These are phyloP conservation scores for Ceyx melanurus DNA, from an alignment of 2,113 vertebrate species.

Conservation along the genomic window DNA sequence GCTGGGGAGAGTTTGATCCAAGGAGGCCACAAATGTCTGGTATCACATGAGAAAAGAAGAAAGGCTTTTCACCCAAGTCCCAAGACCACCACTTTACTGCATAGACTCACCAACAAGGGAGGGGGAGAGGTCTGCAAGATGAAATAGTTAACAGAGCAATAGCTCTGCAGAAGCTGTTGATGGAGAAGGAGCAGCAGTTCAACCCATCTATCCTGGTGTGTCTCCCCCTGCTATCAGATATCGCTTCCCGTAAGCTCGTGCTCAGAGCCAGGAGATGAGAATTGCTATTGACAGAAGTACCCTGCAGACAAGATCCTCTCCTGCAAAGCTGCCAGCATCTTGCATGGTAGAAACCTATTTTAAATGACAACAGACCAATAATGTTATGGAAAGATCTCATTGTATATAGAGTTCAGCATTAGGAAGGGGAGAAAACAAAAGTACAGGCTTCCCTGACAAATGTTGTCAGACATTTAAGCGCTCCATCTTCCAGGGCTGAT, in stretches of 20 bases:
- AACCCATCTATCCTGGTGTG: neutral
- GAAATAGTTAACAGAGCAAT: neutral
- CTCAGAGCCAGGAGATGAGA: neutral
- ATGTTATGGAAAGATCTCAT: neutral
- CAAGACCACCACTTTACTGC: neutral
- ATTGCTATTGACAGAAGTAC: slow-evolving; percentile 30
- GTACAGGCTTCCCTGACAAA: neutral
- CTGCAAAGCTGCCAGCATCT: slow-evolving; percentile 17
- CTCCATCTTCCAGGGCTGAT: neutral
- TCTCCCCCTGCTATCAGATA: neutral
- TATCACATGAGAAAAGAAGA: neutral
- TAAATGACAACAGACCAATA: neutral
- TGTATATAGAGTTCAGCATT: neutral
- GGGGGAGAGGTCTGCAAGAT: neutral
- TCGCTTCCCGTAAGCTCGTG: neutral
- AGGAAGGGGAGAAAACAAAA: neutral
- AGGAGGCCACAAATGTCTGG: neutral
- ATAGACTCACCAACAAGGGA: neutral
- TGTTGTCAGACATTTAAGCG: neutral
- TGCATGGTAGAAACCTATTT: neutral
- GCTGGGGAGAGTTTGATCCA: neutral
- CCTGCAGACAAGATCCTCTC: slow-evolving; percentile 12
- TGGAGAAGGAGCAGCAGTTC: neutral
- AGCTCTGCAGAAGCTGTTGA: neutral
- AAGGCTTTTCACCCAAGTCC: neutral